Base-by-base conservation (phyloP, 2,797 vertebrate species). In the Spheniscus humboldti region DNA sequence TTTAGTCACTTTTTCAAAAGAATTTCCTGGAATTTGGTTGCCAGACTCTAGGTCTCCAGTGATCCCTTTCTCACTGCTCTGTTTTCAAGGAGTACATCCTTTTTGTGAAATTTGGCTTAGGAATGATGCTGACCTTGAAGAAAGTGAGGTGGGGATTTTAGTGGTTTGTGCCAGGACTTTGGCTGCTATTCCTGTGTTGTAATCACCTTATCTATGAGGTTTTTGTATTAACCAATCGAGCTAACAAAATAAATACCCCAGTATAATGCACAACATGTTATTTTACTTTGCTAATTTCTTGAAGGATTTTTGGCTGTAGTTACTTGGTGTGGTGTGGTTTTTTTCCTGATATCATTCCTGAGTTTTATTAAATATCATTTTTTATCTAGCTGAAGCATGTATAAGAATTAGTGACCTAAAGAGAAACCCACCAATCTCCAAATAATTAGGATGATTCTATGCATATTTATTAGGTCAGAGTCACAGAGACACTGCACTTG, bases 161-260 rank as follows among this genome's bases (percentile, higher is more conserved):
- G 68, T 64, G 68, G 39, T 94, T 92, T 93, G 45, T 71, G 35
- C 68, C 92, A 96, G 76, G 39, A 80, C 72, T 94, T 96, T 96
- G 94, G 76, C 92, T 95, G 77, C 41, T 86, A 56, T 79, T 96
- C 48, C 57, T 92, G 67, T 93, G 92, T 88, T 92, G 75, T 96
- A 96, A 96, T 94, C 79, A 88, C 84, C 67, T 96, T 97, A 97
- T 97, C 95, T 97, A 86, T 85, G 81, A 93, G 63, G 28, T 35
- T 85, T 95, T 92, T 88, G 25, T 56, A 79, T 93, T 89, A 91
- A 86, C 91, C 87, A 95, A 84, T 95, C 87, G 91, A 94, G 68
- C 76, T 53, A 93, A 77, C 37, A 92, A 90, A 91, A 96, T 68
- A 93, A 92, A 95, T 89, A 84, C 13, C 8, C 20, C 39, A 75